Percentiles rank a stretch among this genome's conserved stretches.
Conservation (phyloP, 2,797 vertebrate genomes). For the Lagocephalus sceleratus region DNA sequence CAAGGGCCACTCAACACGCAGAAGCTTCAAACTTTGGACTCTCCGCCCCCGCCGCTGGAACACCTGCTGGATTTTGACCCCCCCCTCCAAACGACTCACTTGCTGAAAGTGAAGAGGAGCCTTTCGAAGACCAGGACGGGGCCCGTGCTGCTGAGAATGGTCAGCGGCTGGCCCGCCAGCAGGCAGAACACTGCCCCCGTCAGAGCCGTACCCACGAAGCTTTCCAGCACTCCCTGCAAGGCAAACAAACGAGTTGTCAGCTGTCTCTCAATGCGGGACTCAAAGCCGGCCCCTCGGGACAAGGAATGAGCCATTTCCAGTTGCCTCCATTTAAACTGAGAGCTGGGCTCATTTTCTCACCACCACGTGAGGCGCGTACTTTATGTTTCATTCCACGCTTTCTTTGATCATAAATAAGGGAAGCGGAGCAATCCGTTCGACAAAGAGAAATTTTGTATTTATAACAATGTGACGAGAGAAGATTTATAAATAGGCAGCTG, state of each 20-base stretch:
- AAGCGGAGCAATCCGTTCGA: too few relatives aligned
- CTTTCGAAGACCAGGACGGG: constrained; percentile 95
- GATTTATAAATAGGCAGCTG: background rate
- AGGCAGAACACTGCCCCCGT: constrained; percentile 89
- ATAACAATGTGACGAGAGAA: background rate
- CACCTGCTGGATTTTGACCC: background rate
- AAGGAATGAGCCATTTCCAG: too few relatives aligned
- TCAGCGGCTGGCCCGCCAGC: constrained; percentile 92
- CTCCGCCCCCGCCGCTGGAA: background rate
- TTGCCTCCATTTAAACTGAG: too few relatives aligned
- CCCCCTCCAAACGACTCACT: constrained; percentile 81
- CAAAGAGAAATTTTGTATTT: too few relatives aligned
- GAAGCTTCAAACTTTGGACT: background rate
- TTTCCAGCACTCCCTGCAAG: constrained; percentile 74
- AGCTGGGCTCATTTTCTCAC: too few relatives aligned
- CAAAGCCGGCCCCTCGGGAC: background rate
- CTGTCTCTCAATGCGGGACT: background rate
- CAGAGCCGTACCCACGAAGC: constrained; percentile 94
- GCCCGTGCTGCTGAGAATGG: constrained; percentile 95
- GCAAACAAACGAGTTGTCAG: background rate
- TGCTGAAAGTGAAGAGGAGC: constrained; percentile 96
- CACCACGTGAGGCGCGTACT: too few relatives aligned
- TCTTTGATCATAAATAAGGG: too few relatives aligned
- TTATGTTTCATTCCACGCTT: too few relatives aligned
- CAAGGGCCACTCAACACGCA: background rate